Evolutionary conservation across 1,140 invertebrate species (phyloP), one percentile per base, ranked within the genome.

Genomic region (Lanistes nyassanus): DNA sequence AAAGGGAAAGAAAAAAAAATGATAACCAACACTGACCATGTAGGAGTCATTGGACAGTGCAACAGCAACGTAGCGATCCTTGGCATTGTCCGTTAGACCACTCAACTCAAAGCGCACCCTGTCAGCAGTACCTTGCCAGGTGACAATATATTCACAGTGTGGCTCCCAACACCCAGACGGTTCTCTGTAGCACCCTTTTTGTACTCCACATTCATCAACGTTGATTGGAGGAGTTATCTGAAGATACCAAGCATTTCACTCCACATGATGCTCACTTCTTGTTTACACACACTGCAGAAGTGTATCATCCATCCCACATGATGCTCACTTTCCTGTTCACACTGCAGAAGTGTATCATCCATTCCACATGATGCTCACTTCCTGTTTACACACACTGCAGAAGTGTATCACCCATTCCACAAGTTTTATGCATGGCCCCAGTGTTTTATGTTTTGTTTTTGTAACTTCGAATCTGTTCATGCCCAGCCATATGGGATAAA

Each of bases 61-160:
- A 26, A 85, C 67, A 31, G 84, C 81, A 31, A 87, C 81, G 70
- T 81, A 85, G 79, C 83, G 79, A 68, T 86, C 83, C 73, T 79
- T 79, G 23, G 82, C 76, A 26, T 81, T 81, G 64, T 85, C 84
- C 16, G 81, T 81, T 21, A 79, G 51, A 3, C 80, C 83, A 60
- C 84, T 81, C 65, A 86, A 78, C 69, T 87, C 86, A 76, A 85
- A 84, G 34, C 66, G 56, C 2, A 66, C 34, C 26, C 71, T 64
- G 1, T 68, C 73, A 7, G 55, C 67, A 0, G 76, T 37, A 37
- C 72, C 72, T 51, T 56, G 74, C 87, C 87, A 88, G 11, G 86
- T 88, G 29, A 86, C 82, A n/a, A 88, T 84, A 69, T 84, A 84
- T 58, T 85, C 80, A 79, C 87, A 88, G 37, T 85, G 79, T 11